Conservation (phyloP, 1,140 invertebrate species). For the Yoshiicerus persimilis region DNA sequence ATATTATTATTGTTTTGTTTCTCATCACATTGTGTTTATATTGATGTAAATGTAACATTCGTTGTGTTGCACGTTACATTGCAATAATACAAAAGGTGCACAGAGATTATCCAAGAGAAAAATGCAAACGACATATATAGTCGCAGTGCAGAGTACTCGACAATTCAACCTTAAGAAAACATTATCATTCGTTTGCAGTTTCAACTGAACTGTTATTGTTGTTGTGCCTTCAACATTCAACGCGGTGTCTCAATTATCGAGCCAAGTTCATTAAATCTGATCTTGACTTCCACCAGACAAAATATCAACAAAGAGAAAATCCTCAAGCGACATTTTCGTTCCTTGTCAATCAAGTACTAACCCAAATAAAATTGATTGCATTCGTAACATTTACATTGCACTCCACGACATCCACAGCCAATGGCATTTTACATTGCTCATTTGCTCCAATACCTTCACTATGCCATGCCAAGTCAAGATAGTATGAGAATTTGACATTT, state of each 20-base stretch:
- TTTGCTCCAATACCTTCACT: neutral
- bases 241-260: neutral
- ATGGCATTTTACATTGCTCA: neutral
- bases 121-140: neutral
- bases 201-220: neutral
- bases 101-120: neutral
- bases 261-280: slow-evolving; percentile 5
- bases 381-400: neutral
- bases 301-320: neutral
- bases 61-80: neutral
- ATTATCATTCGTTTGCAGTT: neutral
- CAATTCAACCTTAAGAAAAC: neutral
- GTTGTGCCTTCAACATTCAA: neutral
- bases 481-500: neutral
- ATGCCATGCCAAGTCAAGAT: too few species aligned
- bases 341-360: neutral
- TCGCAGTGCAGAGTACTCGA: neutral
- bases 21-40: neutral
- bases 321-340: neutral
- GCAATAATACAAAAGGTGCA: neutral
- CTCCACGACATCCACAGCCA: neutral
- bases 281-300: neutral
- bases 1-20: too few species aligned
- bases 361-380: neutral
- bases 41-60: neutral